phyloP scores from a whole-genome alignment of 2,888 invertebrate genomes.

The Andrena trimmerana region DNA sequence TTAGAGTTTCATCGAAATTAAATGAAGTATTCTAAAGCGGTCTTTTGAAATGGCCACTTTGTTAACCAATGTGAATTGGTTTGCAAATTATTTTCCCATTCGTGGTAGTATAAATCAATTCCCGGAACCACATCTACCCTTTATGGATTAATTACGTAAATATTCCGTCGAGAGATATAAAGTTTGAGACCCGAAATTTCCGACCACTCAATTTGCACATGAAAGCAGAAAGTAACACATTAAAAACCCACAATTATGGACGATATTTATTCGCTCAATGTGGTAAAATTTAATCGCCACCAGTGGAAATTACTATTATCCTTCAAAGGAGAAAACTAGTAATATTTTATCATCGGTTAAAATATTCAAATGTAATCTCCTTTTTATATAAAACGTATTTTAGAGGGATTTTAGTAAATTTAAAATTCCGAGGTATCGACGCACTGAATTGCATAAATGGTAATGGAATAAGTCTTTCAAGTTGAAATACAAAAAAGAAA shows the following conservation, averaged over 20 bases:
- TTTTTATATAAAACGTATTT: background rate
- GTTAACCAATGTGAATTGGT: background rate
- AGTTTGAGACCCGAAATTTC: background rate
- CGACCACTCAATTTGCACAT: background rate
- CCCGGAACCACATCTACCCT: background rate
- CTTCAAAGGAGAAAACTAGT: background rate
- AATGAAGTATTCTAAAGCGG: background rate
- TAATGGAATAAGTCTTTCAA: background rate
- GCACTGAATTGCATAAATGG: background rate
- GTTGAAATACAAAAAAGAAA: background rate
- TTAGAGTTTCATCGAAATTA: background rate
- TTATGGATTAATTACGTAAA: slow-evolving; percentile 11
- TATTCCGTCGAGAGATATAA: background rate
- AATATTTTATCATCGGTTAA: background rate
- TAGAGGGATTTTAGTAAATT: background rate
- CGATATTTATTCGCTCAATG: background rate
- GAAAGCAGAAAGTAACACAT: background rate
- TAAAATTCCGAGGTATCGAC: background rate
- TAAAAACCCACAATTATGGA: background rate
- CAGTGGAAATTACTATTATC: background rate
- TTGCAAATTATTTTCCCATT: slow-evolving; percentile 9
- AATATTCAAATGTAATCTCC: background rate
- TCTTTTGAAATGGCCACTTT: background rate
- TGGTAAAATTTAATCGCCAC: background rate
- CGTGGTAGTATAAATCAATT: background rate